Evolutionary conservation across 2,113 vertebrate species (phyloP), one percentile per base, ranked within the genome.

Genomic region (Egretta garzetta): DNA sequence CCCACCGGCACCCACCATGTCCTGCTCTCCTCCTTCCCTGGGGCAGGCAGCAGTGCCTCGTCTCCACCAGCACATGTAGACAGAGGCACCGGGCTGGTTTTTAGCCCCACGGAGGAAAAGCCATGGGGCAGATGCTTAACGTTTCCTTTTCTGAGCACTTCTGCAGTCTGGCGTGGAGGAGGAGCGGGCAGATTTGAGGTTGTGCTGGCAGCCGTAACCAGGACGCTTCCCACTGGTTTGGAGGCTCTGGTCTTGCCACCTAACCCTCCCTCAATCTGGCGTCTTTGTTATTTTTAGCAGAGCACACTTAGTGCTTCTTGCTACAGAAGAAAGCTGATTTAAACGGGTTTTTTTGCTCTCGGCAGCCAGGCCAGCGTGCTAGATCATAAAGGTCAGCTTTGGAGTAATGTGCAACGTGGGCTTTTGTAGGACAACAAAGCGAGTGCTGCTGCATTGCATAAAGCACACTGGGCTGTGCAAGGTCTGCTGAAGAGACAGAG

Each of bases 381-480:
- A 20, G 33, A 35, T 26, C 71, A 16, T 7, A 15, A 24, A 1
- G 0, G 5, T 28, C 71, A 20, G 22, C 4, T 32, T 2, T 50
- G 49, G 59, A 23, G 12, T 1, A 1, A 1, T 0, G 1, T 0
- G 37, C 9, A 8, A 14, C 0, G 1, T 4, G 53, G n/a, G 45
- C 60, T 47, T 74, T 32, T 12, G 24, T 21, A 14, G 60, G 39
- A 10, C 49, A 45, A 10, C 12, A 8, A 16, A 35, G n/a, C 1
- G 4, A 37, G 32, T 1, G 37, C 45, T 39, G 20, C 27, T 64
- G 71, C 33, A 6, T 7, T 27, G 33, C 62, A 13, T 10, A 13
- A 22, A 23, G 45, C 60, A 3, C 8, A 0, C 7, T 0, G 26
- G 39, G 43, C 70, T 39, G 21, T 1, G 35, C 4, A 4, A 45